Percentiles rank a stretch among this genome's conserved stretches.
Evolutionary conservation across 2,113 vertebrate genomes (phyloP).

Genomic region (Callaeas wilsoni): DNA sequence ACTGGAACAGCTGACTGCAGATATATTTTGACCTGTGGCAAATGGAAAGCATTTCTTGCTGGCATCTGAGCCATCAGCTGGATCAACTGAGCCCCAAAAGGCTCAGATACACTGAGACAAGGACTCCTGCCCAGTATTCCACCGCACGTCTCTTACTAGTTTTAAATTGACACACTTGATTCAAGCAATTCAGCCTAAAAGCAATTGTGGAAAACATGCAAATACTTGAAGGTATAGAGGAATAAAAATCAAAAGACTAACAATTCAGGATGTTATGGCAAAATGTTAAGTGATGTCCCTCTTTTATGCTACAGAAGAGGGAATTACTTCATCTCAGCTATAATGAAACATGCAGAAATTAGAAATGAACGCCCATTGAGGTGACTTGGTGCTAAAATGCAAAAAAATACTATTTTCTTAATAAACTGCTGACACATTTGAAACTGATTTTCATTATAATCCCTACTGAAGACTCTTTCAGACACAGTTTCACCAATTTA

Average conservation of each 20-base stretch:
- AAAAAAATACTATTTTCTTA: neutral
- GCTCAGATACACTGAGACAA: neutral
- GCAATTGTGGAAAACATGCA: neutral
- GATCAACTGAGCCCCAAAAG: neutral
- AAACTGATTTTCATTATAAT: neutral
- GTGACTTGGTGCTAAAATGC: neutral
- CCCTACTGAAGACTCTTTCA: neutral
- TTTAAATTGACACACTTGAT: neutral
- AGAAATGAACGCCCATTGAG: neutral
- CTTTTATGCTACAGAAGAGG: neutral
- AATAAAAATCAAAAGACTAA: neutral
- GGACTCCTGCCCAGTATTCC: neutral
- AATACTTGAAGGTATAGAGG: neutral
- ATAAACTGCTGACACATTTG: neutral
- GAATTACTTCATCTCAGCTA: neutral
- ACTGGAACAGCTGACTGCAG: neutral
- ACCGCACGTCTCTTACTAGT: neutral
- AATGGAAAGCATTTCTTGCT: neutral
- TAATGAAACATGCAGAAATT: neutral
- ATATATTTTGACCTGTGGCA: neutral
- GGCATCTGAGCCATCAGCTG: neutral
- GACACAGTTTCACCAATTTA: neutral
- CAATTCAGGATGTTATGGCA: neutral
- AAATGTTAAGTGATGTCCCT: neutral
- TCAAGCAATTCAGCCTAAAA: neutral